Conservation (phyloP, 2,797 vertebrate species). For the Pelobates cultripes region DNA sequence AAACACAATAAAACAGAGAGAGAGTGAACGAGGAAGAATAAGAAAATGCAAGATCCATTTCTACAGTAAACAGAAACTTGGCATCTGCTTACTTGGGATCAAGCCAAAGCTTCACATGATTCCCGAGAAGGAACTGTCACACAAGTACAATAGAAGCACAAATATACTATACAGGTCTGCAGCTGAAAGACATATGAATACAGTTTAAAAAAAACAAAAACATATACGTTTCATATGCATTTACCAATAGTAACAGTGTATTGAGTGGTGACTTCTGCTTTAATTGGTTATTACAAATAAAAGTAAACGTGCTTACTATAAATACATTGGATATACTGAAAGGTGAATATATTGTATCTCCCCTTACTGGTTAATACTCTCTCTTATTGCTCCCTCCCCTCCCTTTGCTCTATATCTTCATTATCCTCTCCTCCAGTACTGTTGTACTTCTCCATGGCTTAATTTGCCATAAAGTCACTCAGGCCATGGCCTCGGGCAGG, state of each 20-base stretch:
- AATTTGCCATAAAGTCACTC: no score
- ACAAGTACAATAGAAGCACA: constrained; percentile 11
- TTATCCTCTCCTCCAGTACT: no score
- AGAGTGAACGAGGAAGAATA: neutral
- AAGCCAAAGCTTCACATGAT: constrained; percentile 14
- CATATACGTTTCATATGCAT: neutral
- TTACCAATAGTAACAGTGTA: neutral
- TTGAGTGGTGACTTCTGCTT: neutral
- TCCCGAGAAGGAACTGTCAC: constrained; percentile 13
- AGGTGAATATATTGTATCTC: no score
- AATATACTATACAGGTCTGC: constrained; percentile 16
- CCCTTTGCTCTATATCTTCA: no score
- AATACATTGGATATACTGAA: no score
- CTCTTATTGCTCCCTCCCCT: no score
- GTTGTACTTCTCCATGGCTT: no score
- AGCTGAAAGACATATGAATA: constrained; percentile 20
- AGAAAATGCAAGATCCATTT: neutral
- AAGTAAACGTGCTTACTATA: no score
- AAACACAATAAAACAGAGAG: neutral
- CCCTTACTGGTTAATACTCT: no score
- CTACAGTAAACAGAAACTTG: constrained; percentile 44
- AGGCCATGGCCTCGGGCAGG: no score
- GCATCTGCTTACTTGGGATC: constrained; percentile 4
- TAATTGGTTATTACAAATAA: no score
- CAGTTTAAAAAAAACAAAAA: constrained; percentile 9